phyloP scores from a whole-genome alignment of 2,113 vertebrate species.

The Girardinichthys multiradiatus region DNA sequence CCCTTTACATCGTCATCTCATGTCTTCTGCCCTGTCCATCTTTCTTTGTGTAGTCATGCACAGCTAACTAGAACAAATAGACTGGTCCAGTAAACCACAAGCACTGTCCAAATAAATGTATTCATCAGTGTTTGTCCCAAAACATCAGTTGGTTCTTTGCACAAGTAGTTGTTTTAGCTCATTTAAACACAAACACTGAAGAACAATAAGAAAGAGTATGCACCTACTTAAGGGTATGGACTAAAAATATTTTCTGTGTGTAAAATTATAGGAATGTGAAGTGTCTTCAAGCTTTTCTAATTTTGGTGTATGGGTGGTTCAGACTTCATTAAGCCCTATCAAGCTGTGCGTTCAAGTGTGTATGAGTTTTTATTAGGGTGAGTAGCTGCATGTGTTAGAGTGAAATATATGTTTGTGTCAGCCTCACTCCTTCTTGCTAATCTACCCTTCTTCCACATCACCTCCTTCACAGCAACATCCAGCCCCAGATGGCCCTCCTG shows the following conservation, averaged over 20 bases:
- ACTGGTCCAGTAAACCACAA: constrained; percentile 28
- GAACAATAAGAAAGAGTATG: not conserved
- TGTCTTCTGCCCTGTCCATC: constrained; percentile 1
- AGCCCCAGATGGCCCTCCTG: constrained; percentile 37
- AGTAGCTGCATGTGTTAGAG: constrained; percentile 6
- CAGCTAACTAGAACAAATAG: constrained; percentile 39
- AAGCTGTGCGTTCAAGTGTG: constrained; percentile 33
- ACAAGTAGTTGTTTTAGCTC: constrained; percentile 4
- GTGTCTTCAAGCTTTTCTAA: constrained; percentile 20
- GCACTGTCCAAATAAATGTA: constrained; percentile 32
- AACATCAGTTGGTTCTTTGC: constrained; percentile 25
- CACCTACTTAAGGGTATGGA: constrained; percentile 21
- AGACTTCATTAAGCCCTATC: constrained; percentile 54
- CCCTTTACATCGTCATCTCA: constrained; percentile 1
- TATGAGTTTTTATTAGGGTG: constrained; percentile 14
- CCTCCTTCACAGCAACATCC: constrained; percentile 1
- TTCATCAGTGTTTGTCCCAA: constrained; percentile 15
- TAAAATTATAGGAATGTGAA: too few relatives aligned
- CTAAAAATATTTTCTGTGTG: too few relatives aligned
- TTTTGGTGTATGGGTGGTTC: constrained; percentile 24
- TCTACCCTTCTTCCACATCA: not conserved
- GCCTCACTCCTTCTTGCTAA: not conserved
- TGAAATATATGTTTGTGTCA: constrained; percentile 10
- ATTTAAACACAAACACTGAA: constrained; percentile 22
- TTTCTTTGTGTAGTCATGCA: constrained; percentile 32